Evolutionary conservation across 2,797 vertebrate genomes (phyloP), one percentile per base, ranked within the genome.

Genomic region (Enteromius argenteus): DNA sequence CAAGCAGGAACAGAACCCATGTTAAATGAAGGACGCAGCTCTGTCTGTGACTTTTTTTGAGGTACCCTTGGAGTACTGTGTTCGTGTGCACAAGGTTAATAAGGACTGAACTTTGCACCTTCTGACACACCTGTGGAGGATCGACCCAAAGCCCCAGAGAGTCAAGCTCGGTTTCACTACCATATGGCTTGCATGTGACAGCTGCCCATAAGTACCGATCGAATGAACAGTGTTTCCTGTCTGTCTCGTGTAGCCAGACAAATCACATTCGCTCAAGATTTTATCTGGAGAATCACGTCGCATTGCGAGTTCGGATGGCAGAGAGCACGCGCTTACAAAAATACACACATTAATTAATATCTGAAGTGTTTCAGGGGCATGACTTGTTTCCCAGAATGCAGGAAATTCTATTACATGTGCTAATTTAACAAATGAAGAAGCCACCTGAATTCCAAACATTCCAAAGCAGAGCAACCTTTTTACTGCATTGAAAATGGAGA

Each of bases 151-250:
- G n/a, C 83, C 67, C 67, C 53, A 27, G 66, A 49, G 83, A 79
- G 39, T 72, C 15, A 1, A 62, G 75, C 53, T 79, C 66, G 1
- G 37, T 84, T 84, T 84, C 82, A 79, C 37, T 23, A 14, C 66
- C 82, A 78, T 84, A 84, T 78, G 82, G 82, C 53, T 67, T 67
- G 64, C 64, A 37, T 78, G 74, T 53, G 83, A 72, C 75, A 84
- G 76, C 76, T 79, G 83, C 39, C 53, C 75, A 72, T 84, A 79
- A 79, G 83, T 51, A 79, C 64, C 32, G 75, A 84, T 78, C 37
- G 53, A 79, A 68, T 46, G 39, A 72, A 79, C 75, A 72, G 66
- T 37, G 75, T 37, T 84, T 84, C 83, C 75, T 79, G 66, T 67
- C 75, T 72, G 66, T 71, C 83, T 79, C 66, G 15, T 71, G 83